Conservation (phyloP, 2,113 vertebrate species). For the Chaetops frenatus region DNA sequence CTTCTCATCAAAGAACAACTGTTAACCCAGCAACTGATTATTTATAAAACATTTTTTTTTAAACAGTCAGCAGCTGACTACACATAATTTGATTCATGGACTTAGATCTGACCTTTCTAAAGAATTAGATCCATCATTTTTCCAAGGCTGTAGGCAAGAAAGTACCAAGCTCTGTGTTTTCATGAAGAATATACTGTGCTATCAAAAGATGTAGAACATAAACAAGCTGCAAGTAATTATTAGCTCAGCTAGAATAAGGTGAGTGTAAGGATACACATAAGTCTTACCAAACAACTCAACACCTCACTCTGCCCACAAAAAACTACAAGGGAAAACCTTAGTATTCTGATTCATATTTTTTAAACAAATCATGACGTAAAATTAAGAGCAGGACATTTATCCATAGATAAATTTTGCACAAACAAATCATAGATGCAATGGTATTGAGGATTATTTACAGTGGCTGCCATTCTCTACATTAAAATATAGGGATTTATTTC, state of each 20-base stretch:
- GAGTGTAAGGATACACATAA: neutral
- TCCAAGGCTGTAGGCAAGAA: neutral
- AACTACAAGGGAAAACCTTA: neutral
- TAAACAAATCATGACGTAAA: neutral
- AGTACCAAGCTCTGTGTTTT: neutral
- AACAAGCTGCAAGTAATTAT: neutral
- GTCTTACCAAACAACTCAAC: neutral
- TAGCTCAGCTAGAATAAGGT: neutral
- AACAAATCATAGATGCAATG: neutral
- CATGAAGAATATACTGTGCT: neutral
- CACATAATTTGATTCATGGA: neutral
- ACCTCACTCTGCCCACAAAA: neutral
- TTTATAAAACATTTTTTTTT: neutral
- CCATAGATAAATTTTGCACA: neutral
- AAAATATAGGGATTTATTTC: constrained; percentile 22
- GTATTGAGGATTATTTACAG: constrained; percentile 6
- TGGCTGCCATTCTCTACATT: neutral
- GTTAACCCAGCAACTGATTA: neutral
- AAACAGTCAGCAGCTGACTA: neutral
- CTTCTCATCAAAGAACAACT: neutral
- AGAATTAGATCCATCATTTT: neutral
- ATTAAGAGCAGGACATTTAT: neutral
- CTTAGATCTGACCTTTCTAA: neutral
- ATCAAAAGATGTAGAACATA: neutral
- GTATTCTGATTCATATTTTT: neutral